A percentile compares a stretch with the other conserved stretches of the same genome.
phyloP scores from a whole-genome alignment of 2,888 invertebrate species.

The Diarsia dahlii region DNA sequence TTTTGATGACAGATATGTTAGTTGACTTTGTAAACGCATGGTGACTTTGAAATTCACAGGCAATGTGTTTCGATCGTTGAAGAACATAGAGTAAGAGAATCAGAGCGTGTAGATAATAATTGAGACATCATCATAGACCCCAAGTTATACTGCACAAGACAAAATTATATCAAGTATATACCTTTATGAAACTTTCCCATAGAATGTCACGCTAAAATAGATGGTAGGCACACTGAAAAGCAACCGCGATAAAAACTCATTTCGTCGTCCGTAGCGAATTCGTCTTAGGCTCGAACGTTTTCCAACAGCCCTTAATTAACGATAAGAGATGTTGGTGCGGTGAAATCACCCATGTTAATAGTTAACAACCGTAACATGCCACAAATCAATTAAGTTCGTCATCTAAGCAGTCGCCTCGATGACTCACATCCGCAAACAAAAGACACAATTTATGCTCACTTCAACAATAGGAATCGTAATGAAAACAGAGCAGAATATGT shows the following conservation, averaged over 20 bases:
- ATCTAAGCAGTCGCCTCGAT: constrained; percentile 77
- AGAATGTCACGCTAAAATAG: constrained; percentile 10
- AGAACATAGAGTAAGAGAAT: background rate
- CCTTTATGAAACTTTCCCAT: constrained; percentile 13
- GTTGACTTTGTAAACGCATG: constrained; percentile 14
- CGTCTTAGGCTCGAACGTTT: constrained; percentile 40
- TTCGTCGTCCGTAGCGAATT: constrained; percentile 51
- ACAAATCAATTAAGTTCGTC: constrained; percentile 88
- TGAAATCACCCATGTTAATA: constrained; percentile 82
- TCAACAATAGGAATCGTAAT: constrained; percentile 70
- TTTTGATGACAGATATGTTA: constrained; percentile 44
- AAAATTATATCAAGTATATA: constrained; percentile 3
- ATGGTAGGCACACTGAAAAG: constrained; percentile 23
- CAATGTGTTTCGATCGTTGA: background rate
- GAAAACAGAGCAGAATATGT: constrained; percentile 65
- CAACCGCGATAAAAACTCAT: constrained; percentile 43
- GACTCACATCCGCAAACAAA: constrained; percentile 82
- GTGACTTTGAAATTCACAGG: background rate
- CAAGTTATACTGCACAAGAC: constrained; percentile 14
- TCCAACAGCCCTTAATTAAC: constrained; percentile 58
- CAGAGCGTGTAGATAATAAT: background rate
- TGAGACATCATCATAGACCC: background rate
- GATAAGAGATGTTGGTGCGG: constrained; percentile 68
- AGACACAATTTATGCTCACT: constrained; percentile 67
- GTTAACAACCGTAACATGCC: constrained; percentile 85